Conservation (phyloP, 2,113 vertebrate species). For the Crocuta crocuta region DNA sequence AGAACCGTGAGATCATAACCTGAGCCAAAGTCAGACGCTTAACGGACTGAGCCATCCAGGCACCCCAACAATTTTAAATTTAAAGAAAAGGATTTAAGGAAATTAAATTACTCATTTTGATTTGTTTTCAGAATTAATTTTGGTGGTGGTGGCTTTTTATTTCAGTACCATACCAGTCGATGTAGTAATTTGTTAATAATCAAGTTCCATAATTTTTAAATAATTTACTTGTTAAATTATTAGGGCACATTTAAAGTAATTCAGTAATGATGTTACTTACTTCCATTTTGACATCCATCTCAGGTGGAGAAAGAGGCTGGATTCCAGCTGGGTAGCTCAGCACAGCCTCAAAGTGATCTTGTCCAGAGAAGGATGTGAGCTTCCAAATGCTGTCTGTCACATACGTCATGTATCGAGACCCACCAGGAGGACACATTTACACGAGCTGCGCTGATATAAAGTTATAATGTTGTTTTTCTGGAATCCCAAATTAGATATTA, state of each 20-base stretch:
- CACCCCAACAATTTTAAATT: background rate
- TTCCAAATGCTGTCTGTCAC: background rate
- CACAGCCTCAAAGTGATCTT: background rate
- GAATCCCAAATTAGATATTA: background rate
- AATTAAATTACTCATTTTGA: background rate
- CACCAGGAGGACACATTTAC: background rate
- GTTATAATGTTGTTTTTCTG: background rate
- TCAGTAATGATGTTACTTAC: background rate
- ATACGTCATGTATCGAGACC: background rate
- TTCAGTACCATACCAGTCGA: background rate
- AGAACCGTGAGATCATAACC: too few species aligned
- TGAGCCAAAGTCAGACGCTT: too few species aligned
- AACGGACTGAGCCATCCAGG: too few species aligned
- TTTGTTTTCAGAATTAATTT: background rate
- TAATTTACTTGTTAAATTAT: background rate
- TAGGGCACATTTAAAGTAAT: background rate
- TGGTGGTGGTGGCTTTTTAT: background rate
- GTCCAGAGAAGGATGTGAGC: background rate
- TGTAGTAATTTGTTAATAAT: background rate
- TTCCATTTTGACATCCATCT: background rate
- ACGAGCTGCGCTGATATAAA: background rate
- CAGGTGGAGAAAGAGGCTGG: background rate
- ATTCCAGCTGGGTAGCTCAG: background rate
- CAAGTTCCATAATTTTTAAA: background rate
- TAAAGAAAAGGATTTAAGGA: background rate